Evolutionary conservation across 2,888 invertebrate genomes (phyloP), one percentile per base, ranked within the genome.

Genomic region (Drosophila kambysellisi): DNA sequence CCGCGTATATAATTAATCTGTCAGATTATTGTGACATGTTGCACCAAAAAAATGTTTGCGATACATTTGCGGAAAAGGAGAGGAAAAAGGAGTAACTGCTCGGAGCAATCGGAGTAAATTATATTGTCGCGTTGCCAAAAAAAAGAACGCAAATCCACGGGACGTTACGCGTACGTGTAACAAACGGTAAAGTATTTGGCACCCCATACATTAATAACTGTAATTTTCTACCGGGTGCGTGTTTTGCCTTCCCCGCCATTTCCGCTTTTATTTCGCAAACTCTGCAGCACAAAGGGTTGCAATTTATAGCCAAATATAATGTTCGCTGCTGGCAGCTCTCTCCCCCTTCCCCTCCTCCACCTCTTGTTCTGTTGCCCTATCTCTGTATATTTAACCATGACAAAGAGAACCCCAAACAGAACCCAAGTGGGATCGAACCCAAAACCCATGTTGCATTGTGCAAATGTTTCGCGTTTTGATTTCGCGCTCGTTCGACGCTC

Each of bases 11-110:
- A 92, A 92, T 92, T 92, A 92, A 92, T 89, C 85, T 92, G 92
- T 92, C 92, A 87, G 92, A 92, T 92, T 92, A 92, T 92, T 92
- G 89, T 91, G 92, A 91, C 91, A 91, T 85, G 82, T 70, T 81
- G 79, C 77, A 87, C 77, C 80, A 81, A 76, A 80, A 81, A 54
- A 67, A 67, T 52, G 33, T 32, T 65, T 76, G 67, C 77, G 61
- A 76, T 74, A 80, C 64, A 78, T 68, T 70, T 80, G 75, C 76
- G 61, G 67, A 43, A 64, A 81, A 51, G 46, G 46, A 7, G 7
- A 32, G 30, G 20, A 80, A 83, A 83, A 83, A 79, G 76, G 83
- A 76, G 81, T 81, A 76, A 81, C 57, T 57, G 63, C 52, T 57
- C 35, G 62, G 43, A 68, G 70, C 56, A 54, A 39, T 46, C 57